Percentiles rank a stretch among this genome's conserved stretches.
Evolutionary conservation across 1,140 invertebrate genomes (phyloP).

Genomic region (Eriosoma lanigerum): DNA sequence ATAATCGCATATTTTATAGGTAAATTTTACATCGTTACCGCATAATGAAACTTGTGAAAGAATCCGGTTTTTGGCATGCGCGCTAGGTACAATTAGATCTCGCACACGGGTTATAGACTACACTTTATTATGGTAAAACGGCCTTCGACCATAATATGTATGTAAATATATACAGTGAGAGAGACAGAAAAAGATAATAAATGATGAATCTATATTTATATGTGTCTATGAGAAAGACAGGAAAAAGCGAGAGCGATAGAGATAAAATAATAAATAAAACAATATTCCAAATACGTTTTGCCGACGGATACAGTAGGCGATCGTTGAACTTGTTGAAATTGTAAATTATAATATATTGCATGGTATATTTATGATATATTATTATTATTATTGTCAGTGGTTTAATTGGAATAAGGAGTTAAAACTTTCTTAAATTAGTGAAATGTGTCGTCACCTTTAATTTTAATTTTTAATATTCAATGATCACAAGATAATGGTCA

Average conservation of each 20-base stretch:
- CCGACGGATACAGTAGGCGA: not conserved
- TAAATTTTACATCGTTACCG: not conserved
- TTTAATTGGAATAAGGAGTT: too few relatives aligned
- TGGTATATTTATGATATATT: too few relatives aligned
- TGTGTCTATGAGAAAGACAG: not conserved
- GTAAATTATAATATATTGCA: too few relatives aligned
- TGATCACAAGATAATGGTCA: too few relatives aligned
- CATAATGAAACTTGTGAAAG: slow-evolving; percentile 21
- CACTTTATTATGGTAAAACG: slow-evolving; percentile 6
- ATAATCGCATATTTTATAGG: too few relatives aligned
- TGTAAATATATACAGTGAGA: not conserved
- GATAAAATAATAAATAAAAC: not conserved
- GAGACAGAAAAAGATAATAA: not conserved
- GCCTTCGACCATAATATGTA: slow-evolving; percentile 6
- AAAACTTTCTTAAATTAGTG: too few relatives aligned
- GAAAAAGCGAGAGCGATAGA: not conserved
- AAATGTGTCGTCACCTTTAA: too few relatives aligned
- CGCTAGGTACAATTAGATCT: slow-evolving; percentile 6
- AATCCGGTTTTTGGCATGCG: slow-evolving; percentile 28
- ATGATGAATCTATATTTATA: too few relatives aligned
- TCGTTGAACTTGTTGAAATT: slow-evolving; percentile 10
- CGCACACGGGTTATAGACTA: not conserved
- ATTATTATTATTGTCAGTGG: too few relatives aligned
- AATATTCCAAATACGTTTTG: not conserved
- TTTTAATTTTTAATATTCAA: too few relatives aligned